Base-by-base conservation (phyloP, 2,113 vertebrate species). In the Chaetodon auriga region DNA sequence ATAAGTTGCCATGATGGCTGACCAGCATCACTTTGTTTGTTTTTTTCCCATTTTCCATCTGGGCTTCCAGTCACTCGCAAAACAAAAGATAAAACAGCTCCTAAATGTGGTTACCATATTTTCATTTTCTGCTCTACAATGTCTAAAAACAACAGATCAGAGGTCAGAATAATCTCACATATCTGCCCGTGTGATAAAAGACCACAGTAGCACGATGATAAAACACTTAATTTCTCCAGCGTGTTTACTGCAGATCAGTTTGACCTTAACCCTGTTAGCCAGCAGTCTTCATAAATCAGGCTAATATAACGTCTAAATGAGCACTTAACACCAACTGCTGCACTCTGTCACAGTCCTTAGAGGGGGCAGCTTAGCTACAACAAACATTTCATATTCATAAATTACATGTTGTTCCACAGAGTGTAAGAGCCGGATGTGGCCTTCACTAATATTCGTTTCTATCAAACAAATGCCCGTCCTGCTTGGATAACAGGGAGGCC, bases 221-320 rank as follows among this genome's bases (percentile, higher is more conserved):
- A 64, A 30, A 21, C 57, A 19, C 45, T 45, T 61, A 2, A 74
- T 68, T 45, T 60, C 63, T 69, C 41, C 18, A 25, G 13, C 19
- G 41, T 43, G 21, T 65, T 73, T 23, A 45, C 65, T 30, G 41
- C 9, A 5, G 10, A 64, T 41, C 54, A 51, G 63, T 41, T 8
- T 60, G 72, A 73, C 75, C 68, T 58, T 38, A 77, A 74, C 62
- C 75, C 43, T 51, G 30, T 63, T 76, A 23, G 54, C 61, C 71
- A 0, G 57, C 72, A 72, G 76, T 49, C 71, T 55, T 66, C 48
- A 64, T 65, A 21, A 82, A 79, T 68, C 73, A 51, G 14, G 0
- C 35, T 62, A 48, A 54, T 25, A 64, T 21, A 21, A 49, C 45
- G 58, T 51, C 72, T 58, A 73, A 83, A 68, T 61, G 7, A 80